These are phyloP conservation scores for Junonia oenone DNA, from an alignment of 2,888 invertebrate genomes.

Conservation along the genomic window DNA sequence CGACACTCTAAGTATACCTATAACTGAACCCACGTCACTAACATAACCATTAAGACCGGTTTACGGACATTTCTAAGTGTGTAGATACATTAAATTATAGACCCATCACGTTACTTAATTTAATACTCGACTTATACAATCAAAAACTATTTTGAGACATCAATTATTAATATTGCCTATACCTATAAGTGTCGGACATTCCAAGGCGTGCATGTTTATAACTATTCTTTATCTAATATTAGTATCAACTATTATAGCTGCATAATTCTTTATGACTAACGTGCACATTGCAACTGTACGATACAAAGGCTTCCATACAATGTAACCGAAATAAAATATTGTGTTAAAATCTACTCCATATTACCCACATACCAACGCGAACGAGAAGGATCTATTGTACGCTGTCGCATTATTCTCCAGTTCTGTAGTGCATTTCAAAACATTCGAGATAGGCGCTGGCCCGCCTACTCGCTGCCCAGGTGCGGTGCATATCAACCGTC, in stretches of 20 bases:
- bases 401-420: conserved; percentile 46
- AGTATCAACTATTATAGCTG: not conserved
- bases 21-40: conserved; percentile 52
- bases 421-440: conserved; percentile 46
- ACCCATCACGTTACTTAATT: conserved; percentile 33
- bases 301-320: not conserved
- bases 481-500: conserved; percentile 54
- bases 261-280: not conserved
- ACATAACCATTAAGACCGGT: conserved; percentile 71
- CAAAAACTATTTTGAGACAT: conserved; percentile 18
- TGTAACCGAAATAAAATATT: not conserved
- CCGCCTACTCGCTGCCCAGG: conserved; percentile 67
- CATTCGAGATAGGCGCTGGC: conserved; percentile 52
- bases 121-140: conserved; percentile 17
- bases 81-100: conserved; percentile 49
- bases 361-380: not conserved
- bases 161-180: conserved; percentile 12
- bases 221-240: not conserved
- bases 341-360: not conserved
- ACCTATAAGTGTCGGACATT: conserved; percentile 8
- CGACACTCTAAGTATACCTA: conserved; percentile 26
- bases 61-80: conserved; percentile 47
- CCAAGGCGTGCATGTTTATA: not conserved
- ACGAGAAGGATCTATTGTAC: conserved; percentile 20
- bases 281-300: not conserved